These are phyloP conservation scores for Epizoanthus rinbou DNA, from an alignment of 92 coral and sea anemone species.

Conservation along the genomic window DNA sequence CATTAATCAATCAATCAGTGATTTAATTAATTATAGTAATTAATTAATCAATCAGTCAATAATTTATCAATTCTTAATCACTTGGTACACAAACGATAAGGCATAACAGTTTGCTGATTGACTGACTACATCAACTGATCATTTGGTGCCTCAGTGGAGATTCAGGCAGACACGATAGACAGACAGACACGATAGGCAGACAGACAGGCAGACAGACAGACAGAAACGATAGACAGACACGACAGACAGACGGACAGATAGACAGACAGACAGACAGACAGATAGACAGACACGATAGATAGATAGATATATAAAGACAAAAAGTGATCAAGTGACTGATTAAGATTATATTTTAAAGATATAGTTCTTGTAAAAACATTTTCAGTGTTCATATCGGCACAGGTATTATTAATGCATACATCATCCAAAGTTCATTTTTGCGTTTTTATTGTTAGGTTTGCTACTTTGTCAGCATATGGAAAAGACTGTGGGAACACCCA, in stretches of 20 bases:
- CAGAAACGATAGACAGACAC: too few relatives aligned
- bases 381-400: neutral
- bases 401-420: too few relatives aligned
- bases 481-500: constrained; percentile 9
- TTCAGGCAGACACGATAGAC: too few relatives aligned
- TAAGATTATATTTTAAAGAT: neutral
- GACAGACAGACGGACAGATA: too few relatives aligned
- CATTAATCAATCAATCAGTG: neutral
- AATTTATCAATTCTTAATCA: neutral
- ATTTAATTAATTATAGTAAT: neutral
- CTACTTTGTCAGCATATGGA: constrained; percentile 13
- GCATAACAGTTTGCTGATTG: neutral
- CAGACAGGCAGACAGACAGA: too few relatives aligned
- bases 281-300: too few relatives aligned
- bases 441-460: neutral
- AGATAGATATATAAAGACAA: neutral
- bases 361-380: neutral
- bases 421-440: neutral
- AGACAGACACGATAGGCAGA: too few relatives aligned
- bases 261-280: too few relatives aligned
- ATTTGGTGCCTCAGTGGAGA: neutral
- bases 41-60: neutral
- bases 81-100: neutral
- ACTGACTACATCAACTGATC: neutral
- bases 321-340: neutral